A percentile compares a stretch with the other conserved stretches of the same genome.
phyloP scores from a whole-genome alignment of 2,113 vertebrate genomes.

The Hemibagrus wyckioides region DNA sequence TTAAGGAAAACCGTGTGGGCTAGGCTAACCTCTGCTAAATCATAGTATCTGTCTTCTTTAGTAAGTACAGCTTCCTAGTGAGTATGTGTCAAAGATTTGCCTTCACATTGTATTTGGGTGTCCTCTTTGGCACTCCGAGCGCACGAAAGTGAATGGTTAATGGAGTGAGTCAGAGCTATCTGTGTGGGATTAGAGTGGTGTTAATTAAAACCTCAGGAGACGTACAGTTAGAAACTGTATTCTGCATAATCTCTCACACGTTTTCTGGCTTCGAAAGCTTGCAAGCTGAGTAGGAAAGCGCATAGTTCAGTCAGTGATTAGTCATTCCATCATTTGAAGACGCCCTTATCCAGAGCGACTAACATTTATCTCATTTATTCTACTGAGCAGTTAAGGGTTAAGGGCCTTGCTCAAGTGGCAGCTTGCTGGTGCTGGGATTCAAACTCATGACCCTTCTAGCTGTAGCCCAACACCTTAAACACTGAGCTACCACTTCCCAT shows the following conservation, averaged over 20 bases:
- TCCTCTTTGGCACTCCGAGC: background rate
- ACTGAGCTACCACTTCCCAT: background rate
- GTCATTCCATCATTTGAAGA: background rate
- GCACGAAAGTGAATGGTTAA: background rate
- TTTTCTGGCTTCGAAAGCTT: background rate
- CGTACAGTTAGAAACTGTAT: background rate
- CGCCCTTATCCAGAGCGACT: too few relatives aligned
- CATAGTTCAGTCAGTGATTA: background rate
- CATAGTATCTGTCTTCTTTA: background rate
- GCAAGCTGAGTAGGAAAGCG: background rate
- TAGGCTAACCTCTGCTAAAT: background rate
- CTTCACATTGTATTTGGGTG: background rate
- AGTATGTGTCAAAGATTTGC: background rate
- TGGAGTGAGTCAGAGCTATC: background rate
- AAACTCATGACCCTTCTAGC: too few relatives aligned
- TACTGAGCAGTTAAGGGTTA: too few relatives aligned
- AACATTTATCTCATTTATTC: too few relatives aligned
- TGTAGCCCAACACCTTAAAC: too few relatives aligned
- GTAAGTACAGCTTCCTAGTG: background rate
- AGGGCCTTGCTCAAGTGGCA: too few relatives aligned
- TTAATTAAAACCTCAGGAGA: constrained; percentile 29
- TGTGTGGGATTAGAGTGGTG: constrained; percentile 4
- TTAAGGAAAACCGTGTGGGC: background rate
- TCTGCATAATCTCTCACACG: constrained; percentile 13
- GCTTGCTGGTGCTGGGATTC: too few relatives aligned